Evolutionary conservation across 2,113 vertebrate species (phyloP).

Genomic region (Epinephelus cyanopodus): DNA sequence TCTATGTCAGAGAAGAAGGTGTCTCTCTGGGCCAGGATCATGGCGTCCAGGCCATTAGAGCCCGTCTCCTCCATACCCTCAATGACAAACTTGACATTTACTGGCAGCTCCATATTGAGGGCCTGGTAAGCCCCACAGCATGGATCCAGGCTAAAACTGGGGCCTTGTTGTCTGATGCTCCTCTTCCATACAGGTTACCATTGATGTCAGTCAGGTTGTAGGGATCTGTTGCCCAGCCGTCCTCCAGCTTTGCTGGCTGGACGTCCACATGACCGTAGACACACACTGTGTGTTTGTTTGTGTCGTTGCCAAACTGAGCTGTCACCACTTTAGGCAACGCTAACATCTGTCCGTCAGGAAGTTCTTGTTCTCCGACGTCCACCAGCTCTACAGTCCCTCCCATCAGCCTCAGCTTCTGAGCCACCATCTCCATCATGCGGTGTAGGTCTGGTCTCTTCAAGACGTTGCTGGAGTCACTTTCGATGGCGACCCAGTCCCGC

Average conservation of each 20-base stretch:
- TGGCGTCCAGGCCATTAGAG: constrained; percentile 83
- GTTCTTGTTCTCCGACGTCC: constrained; percentile 86
- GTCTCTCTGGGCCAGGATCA: constrained; percentile 84
- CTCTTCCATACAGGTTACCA: constrained; percentile 89
- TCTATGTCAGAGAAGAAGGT: constrained; percentile 52
- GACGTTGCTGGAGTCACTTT: constrained; percentile 90
- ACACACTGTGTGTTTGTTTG: constrained; percentile 88
- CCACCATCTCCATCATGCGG: constrained; percentile 86
- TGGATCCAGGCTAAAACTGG: constrained; percentile 89
- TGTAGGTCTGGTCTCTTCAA: constrained; percentile 83
- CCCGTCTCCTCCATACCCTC: constrained; percentile 90
- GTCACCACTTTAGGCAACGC: constrained; percentile 88
- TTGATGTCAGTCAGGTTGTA: constrained; percentile 89
- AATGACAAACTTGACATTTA: constrained; percentile 88
- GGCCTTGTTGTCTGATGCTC: constrained; percentile 89
- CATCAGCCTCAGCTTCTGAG: constrained; percentile 83
- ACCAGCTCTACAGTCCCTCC: constrained; percentile 84
- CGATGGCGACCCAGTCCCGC: constrained; percentile 90
- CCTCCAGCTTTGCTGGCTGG: constrained; percentile 90
- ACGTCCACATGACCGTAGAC: constrained; percentile 94
- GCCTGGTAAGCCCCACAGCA: constrained; percentile 83
- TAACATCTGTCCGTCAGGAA: constrained; percentile 83
- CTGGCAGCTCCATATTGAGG: constrained; percentile 84
- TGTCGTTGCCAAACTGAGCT: constrained; percentile 87
- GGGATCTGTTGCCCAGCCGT: constrained; percentile 91